Percentiles rank a stretch among this genome's conserved stretches.
Evolutionary conservation across 2,888 invertebrate species (phyloP).

Genomic region (Teleogryllus oceanicus): DNA sequence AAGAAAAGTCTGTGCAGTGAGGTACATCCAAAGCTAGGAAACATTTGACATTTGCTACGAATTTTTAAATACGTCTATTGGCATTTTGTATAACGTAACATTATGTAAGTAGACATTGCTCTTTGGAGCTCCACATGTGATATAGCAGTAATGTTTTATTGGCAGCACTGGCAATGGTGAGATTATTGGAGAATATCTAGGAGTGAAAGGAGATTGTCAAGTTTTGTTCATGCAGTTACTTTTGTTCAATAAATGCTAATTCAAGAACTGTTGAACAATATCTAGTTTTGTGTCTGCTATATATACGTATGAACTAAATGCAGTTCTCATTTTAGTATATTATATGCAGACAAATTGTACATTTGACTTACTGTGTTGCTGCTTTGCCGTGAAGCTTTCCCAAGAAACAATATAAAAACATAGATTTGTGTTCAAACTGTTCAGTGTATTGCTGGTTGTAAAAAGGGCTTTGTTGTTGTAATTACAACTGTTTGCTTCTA

Average conservation of each 20-base stretch:
- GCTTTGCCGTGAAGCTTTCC: not conserved
- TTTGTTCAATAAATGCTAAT: not conserved
- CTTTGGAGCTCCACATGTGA: conserved; percentile 4
- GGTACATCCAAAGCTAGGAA: not conserved
- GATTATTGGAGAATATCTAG: not conserved
- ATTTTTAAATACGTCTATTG: conserved; percentile 10
- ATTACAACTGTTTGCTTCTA: not conserved
- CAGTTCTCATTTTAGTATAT: not conserved
- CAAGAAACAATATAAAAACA: not conserved
- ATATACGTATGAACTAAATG: not conserved
- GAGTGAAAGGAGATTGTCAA: not conserved
- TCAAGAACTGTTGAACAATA: not conserved
- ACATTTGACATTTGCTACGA: not conserved
- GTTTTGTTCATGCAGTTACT: not conserved
- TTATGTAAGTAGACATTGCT: not conserved
- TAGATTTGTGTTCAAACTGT: not conserved
- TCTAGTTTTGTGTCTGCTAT: not conserved
- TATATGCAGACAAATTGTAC: not conserved
- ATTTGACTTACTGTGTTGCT: not conserved
- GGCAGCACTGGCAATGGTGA: not conserved
- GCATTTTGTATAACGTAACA: not conserved
- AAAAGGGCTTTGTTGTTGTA: not conserved
- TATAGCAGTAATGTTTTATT: conserved; percentile 18
- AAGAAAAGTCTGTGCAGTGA: not conserved
- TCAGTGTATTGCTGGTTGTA: not conserved